These are phyloP conservation scores for Drosophila equinoxialis DNA, from an alignment of 1,140 invertebrate genomes.

Conservation along the genomic window DNA sequence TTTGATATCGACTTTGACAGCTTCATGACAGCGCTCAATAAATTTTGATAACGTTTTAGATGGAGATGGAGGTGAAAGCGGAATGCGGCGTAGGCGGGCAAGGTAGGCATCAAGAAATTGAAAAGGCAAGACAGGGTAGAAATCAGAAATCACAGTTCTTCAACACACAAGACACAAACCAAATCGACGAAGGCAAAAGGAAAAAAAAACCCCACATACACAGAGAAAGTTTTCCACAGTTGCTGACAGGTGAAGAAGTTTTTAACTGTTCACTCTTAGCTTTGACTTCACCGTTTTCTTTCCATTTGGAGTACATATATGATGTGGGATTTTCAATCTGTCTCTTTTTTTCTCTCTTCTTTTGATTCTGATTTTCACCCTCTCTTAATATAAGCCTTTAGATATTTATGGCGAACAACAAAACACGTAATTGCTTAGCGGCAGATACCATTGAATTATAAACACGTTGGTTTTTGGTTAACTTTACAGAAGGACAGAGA, in stretches of 20 bases:
- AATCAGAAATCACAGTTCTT: slow-evolving; percentile 64
- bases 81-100: slow-evolving; percentile 15
- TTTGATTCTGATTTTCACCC: slow-evolving; percentile 32
- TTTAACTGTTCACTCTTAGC: slow-evolving; percentile 2
- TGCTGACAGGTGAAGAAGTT: slow-evolving; percentile 62
- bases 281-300: neutral
- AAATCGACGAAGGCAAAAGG: slow-evolving; percentile 36
- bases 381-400: slow-evolving; percentile 65
- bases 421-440: slow-evolving; percentile 64
- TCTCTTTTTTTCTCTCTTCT: slow-evolving; percentile 15
- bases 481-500: neutral
- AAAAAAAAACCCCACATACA: slow-evolving; percentile 47
- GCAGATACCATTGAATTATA: slow-evolving; percentile 69
- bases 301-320: neutral
- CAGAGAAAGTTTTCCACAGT: slow-evolving; percentile 52
- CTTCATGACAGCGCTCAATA: slow-evolving; percentile 82
- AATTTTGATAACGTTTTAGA: slow-evolving; percentile 71
- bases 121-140: slow-evolving; percentile 52
- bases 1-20: slow-evolving; percentile 82
- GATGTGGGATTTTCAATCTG: neutral
- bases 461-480: slow-evolving; percentile 34
- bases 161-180: slow-evolving; percentile 26
- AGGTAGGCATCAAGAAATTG: slow-evolving; percentile 42
- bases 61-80: slow-evolving; percentile 1
- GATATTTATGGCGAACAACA: slow-evolving; percentile 62